phyloP scores from a whole-genome alignment of 2,113 vertebrate genomes.

The Notarius lentiginosus region DNA sequence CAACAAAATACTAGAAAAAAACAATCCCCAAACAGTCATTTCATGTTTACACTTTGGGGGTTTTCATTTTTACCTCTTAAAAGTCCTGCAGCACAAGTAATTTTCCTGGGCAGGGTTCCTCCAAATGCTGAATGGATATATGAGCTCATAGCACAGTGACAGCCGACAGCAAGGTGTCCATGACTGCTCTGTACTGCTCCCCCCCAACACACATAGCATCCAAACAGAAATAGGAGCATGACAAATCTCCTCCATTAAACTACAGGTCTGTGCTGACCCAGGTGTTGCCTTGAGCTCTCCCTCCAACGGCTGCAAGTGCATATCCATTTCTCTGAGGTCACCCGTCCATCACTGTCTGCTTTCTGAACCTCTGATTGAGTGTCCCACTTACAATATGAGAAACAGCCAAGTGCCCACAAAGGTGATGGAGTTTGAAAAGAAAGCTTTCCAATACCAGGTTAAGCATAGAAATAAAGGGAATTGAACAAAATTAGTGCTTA shows the following conservation, averaged over 20 bases:
- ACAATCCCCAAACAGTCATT: background rate
- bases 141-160: constrained; percentile 21
- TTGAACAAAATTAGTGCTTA: background rate
- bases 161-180: background rate
- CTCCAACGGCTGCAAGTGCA: constrained; percentile 28
- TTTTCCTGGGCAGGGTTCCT: background rate
- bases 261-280: constrained; percentile 29
- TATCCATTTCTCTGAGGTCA: constrained; percentile 39
- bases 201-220: constrained; percentile 27
- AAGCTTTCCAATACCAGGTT: background rate
- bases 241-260: constrained; percentile 45
- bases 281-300: background rate
- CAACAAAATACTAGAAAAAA: background rate
- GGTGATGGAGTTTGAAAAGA: background rate
- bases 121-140: constrained; percentile 11
- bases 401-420: constrained; percentile 8
- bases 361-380: constrained; percentile 19
- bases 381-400: constrained; percentile 40
- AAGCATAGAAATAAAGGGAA: background rate
- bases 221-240: constrained; percentile 43
- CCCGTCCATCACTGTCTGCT: constrained; percentile 29
- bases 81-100: background rate
- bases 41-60: background rate
- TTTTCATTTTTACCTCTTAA: background rate
- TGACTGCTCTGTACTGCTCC: constrained; percentile 21